phyloP scores from a whole-genome alignment of 2,113 vertebrate genomes.

The Rhinolophus ferrumequinum region DNA sequence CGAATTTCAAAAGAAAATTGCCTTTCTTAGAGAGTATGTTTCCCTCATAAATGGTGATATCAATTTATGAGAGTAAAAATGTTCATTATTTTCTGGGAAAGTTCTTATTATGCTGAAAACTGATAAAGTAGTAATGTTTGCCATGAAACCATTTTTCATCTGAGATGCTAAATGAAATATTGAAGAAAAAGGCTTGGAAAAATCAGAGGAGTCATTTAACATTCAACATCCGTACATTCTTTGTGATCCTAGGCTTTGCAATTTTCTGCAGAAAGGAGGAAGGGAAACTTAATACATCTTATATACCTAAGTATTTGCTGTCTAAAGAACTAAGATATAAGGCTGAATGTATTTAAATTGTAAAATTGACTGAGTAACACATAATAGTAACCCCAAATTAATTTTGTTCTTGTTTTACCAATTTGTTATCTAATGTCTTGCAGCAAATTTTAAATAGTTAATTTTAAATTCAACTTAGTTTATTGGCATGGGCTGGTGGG shows the following conservation, averaged over 20 bases:
- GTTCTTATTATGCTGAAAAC: conserved; percentile 39
- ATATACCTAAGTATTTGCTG: background rate
- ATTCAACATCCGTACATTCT: conserved; percentile 23
- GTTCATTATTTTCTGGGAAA: conserved; percentile 26
- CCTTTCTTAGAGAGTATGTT: background rate
- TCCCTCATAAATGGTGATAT: background rate
- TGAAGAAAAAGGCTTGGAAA: background rate
- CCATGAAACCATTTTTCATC: background rate
- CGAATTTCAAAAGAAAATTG: background rate
- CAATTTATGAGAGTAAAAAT: background rate
- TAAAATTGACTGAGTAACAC: background rate
- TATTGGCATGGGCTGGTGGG: background rate
- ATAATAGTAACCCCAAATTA: background rate
- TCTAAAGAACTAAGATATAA: background rate
- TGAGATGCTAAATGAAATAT: background rate
- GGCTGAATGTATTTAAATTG: background rate
- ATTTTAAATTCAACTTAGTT: conserved; percentile 29
- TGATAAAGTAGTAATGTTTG: conserved; percentile 18
- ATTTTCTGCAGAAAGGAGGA: conserved; percentile 3
- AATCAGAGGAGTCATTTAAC: conserved; percentile 45
- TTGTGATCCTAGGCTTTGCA: background rate
- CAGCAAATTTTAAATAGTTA: conserved; percentile 26
- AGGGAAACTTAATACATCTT: background rate
- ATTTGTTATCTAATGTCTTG: background rate
- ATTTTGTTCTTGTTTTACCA: background rate